Conservation (phyloP, 2,113 vertebrate genomes). For the Donacobius atricapilla region DNA sequence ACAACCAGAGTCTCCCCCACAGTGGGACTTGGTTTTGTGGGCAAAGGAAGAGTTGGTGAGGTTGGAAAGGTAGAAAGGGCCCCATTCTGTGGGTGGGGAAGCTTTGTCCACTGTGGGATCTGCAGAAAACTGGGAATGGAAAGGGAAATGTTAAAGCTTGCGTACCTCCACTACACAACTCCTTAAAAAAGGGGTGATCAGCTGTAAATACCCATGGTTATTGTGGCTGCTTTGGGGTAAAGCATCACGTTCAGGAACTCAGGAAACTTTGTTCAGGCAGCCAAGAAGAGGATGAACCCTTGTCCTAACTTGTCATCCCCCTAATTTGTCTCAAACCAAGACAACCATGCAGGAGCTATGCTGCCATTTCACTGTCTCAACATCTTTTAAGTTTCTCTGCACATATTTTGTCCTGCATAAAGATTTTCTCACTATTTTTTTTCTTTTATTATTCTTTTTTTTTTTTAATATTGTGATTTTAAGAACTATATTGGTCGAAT, state of each 20-base stretch:
- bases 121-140: not conserved
- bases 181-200: not conserved
- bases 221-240: not conserved
- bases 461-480: not conserved
- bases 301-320: not conserved
- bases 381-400: not conserved
- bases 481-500: not conserved
- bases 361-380: not conserved
- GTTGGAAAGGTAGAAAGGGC: not conserved
- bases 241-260: not conserved
- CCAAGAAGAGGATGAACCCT: not conserved
- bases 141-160: not conserved
- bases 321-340: not conserved
- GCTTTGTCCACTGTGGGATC: not conserved
- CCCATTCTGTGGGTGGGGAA: not conserved
- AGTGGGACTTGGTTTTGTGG: not conserved
- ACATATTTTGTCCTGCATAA: not conserved
- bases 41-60: not conserved
- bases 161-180: not conserved
- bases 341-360: not conserved
- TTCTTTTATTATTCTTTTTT: not conserved
- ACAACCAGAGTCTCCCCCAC: not conserved
- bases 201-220: not conserved
- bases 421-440: not conserved
- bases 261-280: not conserved